Conservation (phyloP, 2,113 vertebrate species). For the Brienomyrus longianalis region DNA sequence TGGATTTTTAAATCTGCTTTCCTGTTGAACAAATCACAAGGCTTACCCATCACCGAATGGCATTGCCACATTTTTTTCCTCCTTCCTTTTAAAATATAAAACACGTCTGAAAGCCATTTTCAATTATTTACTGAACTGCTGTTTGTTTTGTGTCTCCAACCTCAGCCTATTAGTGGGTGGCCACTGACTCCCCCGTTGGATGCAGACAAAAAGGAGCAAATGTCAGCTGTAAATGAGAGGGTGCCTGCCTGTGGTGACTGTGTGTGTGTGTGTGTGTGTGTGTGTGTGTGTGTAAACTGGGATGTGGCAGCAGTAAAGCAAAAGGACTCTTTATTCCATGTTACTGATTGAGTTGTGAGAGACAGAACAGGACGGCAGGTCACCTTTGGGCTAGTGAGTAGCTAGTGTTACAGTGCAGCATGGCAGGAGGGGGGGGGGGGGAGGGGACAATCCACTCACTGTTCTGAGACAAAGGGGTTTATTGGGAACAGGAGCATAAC, state of each 20-base stretch:
- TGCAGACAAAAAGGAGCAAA: neutral
- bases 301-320: neutral
- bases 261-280: neutral
- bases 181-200: neutral
- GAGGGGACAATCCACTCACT: no score
- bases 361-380: neutral
- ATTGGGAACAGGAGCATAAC: no score
- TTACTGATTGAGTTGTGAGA: neutral
- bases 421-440: rapidly evolving
- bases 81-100: neutral
- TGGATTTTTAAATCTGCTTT: neutral
- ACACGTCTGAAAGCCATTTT: neutral
- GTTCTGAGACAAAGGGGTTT: no score
- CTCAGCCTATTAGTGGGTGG: neutral
- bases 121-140: neutral
- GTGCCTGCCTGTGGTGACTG: neutral
- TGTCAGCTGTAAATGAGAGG: neutral
- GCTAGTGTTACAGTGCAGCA: neutral
- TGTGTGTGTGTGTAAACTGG: neutral
- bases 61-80: neutral
- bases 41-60: neutral
- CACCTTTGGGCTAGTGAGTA: neutral
- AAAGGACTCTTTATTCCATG: neutral
- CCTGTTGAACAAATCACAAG: neutral
- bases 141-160: neutral